Evolutionary conservation across 2,797 vertebrate genomes (phyloP).

Genomic region (Melanotaenia nigrans): DNA sequence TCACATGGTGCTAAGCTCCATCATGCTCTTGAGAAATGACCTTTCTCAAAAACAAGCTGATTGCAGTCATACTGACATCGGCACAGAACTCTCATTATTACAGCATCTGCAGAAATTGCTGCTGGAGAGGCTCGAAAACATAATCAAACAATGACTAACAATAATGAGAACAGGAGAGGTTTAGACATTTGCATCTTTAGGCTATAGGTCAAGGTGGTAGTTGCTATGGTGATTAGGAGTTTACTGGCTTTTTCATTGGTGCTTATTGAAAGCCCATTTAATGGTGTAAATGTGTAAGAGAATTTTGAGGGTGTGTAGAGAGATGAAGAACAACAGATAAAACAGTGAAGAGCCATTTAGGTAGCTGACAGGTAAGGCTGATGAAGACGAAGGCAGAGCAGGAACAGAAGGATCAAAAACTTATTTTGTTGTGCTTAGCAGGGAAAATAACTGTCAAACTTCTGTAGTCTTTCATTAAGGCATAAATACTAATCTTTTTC

Average conservation of each 20-base stretch:
- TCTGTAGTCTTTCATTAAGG: too few relatives aligned
- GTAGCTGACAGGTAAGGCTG: not conserved
- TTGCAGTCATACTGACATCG: conserved; percentile 24
- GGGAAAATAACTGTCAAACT: not conserved
- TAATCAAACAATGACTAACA: conserved; percentile 41
- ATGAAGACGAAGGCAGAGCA: not conserved
- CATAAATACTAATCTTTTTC: too few relatives aligned
- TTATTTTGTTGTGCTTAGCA: not conserved
- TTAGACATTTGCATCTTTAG: conserved; percentile 24
- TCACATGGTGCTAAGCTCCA: not conserved
- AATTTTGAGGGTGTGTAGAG: conserved; percentile 6
- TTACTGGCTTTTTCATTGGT: conserved; percentile 49
- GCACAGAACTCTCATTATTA: conserved; percentile 29
- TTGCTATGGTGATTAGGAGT: conserved; percentile 48
- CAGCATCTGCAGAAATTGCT: not conserved
- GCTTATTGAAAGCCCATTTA: conserved; percentile 58
- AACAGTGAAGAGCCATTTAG: not conserved
- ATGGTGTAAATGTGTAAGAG: conserved; percentile 42
- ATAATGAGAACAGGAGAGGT: conserved; percentile 37
- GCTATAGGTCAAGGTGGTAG: conserved; percentile 48
- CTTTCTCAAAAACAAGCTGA: conserved; percentile 40
- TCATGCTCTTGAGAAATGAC: conserved; percentile 20
- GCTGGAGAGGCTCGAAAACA: conserved; percentile 5
- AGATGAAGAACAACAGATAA: not conserved
- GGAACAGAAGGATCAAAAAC: not conserved